Conservation (phyloP, 2,113 vertebrate genomes). For the Poeciliopsis prolifica region DNA sequence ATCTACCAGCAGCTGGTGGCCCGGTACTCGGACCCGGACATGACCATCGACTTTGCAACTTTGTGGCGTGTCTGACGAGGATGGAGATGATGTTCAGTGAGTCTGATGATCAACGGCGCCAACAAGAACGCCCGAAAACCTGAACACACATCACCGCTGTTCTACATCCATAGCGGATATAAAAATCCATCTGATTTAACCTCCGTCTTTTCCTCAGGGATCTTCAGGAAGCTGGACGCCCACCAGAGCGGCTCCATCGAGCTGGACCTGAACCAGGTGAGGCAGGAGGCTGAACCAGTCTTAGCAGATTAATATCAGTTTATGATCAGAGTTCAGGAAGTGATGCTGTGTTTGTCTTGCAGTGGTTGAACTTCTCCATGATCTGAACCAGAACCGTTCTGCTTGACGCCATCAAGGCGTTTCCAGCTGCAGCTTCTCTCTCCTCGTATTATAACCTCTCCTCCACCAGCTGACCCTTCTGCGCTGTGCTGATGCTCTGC, state of each 20-base stretch:
- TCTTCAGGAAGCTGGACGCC: slow-evolving; percentile 68
- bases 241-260: slow-evolving; percentile 63
- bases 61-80: slow-evolving; percentile 84
- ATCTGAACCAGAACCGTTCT: slow-evolving; percentile 46
- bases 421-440: slow-evolving; percentile 8
- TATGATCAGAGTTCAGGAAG: not conserved
- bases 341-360: not conserved
- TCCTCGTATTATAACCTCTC: not conserved
- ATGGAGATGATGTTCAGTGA: slow-evolving; percentile 92
- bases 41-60: slow-evolving; percentile 86
- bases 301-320: too few relatives aligned
- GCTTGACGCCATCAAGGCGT: not conserved
- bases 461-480: not conserved
- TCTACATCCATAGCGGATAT: not conserved
- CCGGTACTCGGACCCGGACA: slow-evolving; percentile 75
- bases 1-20: slow-evolving; percentile 84
- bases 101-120: slow-evolving; percentile 36
- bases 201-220: slow-evolving; percentile 40
- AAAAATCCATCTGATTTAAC: not conserved
- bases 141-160: not conserved
- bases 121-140: not conserved
- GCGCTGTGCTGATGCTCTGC: not conserved
- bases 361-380: slow-evolving; percentile 73
- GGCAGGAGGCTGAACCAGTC: not conserved
- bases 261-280: slow-evolving; percentile 73